phyloP scores from a whole-genome alignment of 2,888 invertebrate species.

The Patella ulyssiponensis region DNA sequence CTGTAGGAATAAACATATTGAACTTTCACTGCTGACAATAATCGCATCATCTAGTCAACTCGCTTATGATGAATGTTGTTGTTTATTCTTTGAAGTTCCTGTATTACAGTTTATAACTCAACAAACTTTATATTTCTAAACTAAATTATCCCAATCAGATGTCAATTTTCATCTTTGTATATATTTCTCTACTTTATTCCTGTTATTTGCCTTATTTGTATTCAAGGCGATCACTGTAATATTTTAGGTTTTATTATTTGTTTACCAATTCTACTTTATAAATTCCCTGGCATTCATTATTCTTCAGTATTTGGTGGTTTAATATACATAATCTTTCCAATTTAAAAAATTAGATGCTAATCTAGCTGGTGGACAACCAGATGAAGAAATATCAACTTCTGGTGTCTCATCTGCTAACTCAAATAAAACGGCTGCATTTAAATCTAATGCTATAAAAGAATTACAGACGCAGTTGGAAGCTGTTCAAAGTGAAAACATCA shows the following conservation, averaged over 20 bases:
- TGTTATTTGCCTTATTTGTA: no score
- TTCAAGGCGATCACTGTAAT: no score
- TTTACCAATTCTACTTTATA: neutral
- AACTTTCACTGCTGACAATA: no score
- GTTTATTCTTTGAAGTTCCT: no score
- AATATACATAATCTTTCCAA: neutral
- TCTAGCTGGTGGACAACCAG: constrained; percentile 77
- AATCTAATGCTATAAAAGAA: constrained; percentile 45
- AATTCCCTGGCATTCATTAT: neutral
- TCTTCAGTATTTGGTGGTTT: neutral
- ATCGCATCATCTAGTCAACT: no score
- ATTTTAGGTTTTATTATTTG: neutral
- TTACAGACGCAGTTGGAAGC: constrained; percentile 57
- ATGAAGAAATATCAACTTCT: constrained; percentile 77
- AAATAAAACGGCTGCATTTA: constrained; percentile 47
- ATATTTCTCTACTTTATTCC: no score
- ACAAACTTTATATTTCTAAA: no score
- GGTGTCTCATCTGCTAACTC: constrained; percentile 76
- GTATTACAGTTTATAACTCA: no score
- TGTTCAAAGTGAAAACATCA: constrained; percentile 63
- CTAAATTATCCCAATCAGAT: no score
- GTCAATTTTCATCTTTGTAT: no score
- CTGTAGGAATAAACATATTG: no score
- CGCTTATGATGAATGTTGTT: no score
- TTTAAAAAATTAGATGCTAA: constrained; percentile 86